A percentile compares a stretch with the other conserved stretches of the same genome.
phyloP scores from a whole-genome alignment of 2,888 invertebrate genomes.

The Pammene aurita region DNA sequence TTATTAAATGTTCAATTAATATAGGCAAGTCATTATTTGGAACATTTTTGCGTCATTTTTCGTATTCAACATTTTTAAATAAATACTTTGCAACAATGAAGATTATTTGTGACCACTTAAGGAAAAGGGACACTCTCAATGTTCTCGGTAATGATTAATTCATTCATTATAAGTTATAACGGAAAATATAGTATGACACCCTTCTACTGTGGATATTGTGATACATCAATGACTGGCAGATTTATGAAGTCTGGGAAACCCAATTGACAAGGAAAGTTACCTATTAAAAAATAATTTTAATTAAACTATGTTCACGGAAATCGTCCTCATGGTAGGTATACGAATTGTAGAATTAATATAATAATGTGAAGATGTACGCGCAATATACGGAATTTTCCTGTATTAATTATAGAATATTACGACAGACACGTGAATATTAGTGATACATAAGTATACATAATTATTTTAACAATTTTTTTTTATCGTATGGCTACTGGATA shows the following conservation, averaged over 20 bases:
- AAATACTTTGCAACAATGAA: not conserved
- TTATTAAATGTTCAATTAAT: too few relatives aligned
- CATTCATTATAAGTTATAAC: conserved; percentile 26
- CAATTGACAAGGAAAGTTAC: not conserved
- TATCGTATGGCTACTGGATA: too few relatives aligned
- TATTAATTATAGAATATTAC: conserved; percentile 6
- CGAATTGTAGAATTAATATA: not conserved
- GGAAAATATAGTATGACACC: conserved; percentile 20
- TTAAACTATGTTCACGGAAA: not conserved
- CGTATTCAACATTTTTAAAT: too few relatives aligned
- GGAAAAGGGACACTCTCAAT: not conserved
- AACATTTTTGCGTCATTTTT: too few relatives aligned
- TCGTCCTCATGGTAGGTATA: not conserved
- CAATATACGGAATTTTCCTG: conserved; percentile 6
- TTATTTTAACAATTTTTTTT: not conserved
- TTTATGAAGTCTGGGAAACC: conserved; percentile 1
- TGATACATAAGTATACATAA: not conserved
- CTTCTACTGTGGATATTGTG: not conserved
- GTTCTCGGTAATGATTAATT: conserved; percentile 7
- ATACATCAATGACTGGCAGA: conserved; percentile 18
- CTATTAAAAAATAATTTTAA: conserved; percentile 5
- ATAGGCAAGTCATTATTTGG: too few relatives aligned
- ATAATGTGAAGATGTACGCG: not conserved
- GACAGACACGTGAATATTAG: not conserved
- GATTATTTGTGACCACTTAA: not conserved